A percentile compares a stretch with the other conserved stretches of the same genome.
Conservation (phyloP, 2,113 vertebrate genomes). For the Paraplagusia blochii region DNA sequence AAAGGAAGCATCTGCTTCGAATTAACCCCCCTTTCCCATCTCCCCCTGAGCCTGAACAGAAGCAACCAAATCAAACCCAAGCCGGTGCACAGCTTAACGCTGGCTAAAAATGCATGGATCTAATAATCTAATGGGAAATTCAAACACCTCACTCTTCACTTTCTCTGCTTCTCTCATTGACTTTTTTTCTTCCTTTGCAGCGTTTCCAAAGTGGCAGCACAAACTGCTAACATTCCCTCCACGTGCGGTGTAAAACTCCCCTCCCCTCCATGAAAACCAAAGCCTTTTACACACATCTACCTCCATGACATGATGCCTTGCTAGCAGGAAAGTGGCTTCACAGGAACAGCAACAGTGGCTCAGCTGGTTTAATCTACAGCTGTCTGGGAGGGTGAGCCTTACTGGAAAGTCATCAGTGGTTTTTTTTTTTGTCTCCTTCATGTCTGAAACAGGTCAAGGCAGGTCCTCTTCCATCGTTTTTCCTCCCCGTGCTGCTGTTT, state of each 20-base stretch:
- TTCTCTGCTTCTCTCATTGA: conserved; percentile 40
- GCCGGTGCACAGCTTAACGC: conserved; percentile 18
- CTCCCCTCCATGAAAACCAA: conserved; percentile 14
- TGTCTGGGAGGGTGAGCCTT: conserved; percentile 55
- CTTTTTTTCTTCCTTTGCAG: conserved; percentile 40
- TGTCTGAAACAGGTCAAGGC: conserved; percentile 76
- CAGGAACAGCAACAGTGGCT: conserved; percentile 23
- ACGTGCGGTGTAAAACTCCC: conserved; percentile 35
- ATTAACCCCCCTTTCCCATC: neutral
- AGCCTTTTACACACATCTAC: conserved; percentile 35
- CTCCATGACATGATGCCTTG: conserved; percentile 27
- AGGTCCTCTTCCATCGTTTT: conserved; percentile 61
- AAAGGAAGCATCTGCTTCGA: conserved; percentile 15
- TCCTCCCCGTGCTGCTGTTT: conserved; percentile 58
- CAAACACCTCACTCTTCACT: conserved; percentile 35
- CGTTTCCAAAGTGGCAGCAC: conserved; percentile 35
- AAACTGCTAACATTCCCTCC: conserved; percentile 45
- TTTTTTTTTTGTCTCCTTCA: conserved; percentile 58
- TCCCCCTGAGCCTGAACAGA: neutral
- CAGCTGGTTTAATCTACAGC: conserved; percentile 53
- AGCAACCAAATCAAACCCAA: conserved; percentile 31
- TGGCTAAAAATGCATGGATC: conserved; percentile 21
- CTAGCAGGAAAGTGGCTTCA: conserved; percentile 21
- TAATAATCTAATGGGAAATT: conserved; percentile 30
- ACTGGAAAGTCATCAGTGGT: conserved; percentile 68